Conservation (phyloP, 1,140 invertebrate genomes). For the Limonius californicus region DNA sequence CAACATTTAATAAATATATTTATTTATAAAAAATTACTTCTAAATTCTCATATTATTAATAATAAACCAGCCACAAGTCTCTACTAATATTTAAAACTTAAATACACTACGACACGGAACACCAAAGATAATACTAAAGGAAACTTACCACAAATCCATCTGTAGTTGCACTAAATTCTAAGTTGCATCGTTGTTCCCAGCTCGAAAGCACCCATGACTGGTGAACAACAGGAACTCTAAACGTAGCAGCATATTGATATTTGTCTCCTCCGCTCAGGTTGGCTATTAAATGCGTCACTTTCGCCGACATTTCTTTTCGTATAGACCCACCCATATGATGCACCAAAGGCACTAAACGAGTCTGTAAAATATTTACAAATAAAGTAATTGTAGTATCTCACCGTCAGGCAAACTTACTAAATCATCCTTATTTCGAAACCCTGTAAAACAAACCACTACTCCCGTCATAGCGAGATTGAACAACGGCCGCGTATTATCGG, state of each 20-base stretch:
- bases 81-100: not conserved
- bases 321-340: constrained; percentile 95
- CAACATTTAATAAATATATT: no score
- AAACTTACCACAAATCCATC: constrained; percentile 66
- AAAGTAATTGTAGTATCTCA: no score
- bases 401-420: constrained; percentile 68
- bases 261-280: constrained; percentile 83
- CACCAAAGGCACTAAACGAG: constrained; percentile 76
- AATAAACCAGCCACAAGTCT: no score
- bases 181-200: constrained; percentile 72
- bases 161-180: constrained; percentile 62
- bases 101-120: not conserved
- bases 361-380: constrained; percentile 53
- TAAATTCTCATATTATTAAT: no score
- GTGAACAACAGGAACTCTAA: constrained; percentile 83
- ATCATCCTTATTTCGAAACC: constrained; percentile 83
- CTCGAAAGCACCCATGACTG: constrained; percentile 81
- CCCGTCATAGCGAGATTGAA: constrained; percentile 84
- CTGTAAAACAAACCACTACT: constrained; percentile 83
- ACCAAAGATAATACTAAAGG: not conserved
- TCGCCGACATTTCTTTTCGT: constrained; percentile 79
- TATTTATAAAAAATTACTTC: no score
- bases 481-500: constrained; percentile 72
- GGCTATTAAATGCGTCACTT: constrained; percentile 90
- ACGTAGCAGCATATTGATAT: constrained; percentile 81